Evolutionary conservation across 2,797 vertebrate genomes (phyloP).

Genomic region (Argentina silus): DNA sequence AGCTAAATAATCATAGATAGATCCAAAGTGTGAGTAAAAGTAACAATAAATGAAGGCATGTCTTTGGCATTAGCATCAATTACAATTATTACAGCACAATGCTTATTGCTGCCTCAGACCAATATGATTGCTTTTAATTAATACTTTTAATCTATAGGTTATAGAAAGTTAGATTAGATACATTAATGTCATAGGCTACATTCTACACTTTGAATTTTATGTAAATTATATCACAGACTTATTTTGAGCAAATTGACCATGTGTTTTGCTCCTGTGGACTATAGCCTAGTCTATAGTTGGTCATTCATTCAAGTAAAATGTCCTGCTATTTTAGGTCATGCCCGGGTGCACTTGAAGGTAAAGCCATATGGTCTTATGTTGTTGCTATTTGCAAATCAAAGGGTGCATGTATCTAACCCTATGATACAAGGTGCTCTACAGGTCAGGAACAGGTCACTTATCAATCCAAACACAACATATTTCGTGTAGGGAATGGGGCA

Average conservation of each 20-base stretch:
- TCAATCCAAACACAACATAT: not conserved
- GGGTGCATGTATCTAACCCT: not conserved
- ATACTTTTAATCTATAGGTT: too few species aligned
- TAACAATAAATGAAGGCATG: constrained; percentile 25
- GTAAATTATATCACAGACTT: not conserved
- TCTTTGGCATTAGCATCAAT: constrained; percentile 48
- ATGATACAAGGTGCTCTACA: not conserved
- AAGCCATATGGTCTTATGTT: constrained; percentile 31
- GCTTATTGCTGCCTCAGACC: constrained; percentile 34
- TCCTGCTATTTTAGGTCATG: constrained; percentile 19
- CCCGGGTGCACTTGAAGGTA: constrained; percentile 22
- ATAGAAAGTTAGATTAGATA: too few species aligned
- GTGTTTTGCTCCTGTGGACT: not conserved
- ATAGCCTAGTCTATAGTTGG: not conserved
- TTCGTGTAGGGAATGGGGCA: not conserved
- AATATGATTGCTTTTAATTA: constrained; percentile 47
- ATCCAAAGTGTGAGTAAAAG: constrained; percentile 39
- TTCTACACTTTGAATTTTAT: not conserved
- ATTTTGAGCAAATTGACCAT: not conserved
- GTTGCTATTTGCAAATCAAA: constrained; percentile 16
- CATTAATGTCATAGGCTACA: too few species aligned
- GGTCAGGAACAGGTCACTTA: not conserved
- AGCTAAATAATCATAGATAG: not conserved
- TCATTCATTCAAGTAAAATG: constrained; percentile 14
- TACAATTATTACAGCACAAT: constrained; percentile 25